These are phyloP conservation scores for Neodiprion virginianus DNA, from an alignment of 1,140 invertebrate species.

Conservation along the genomic window DNA sequence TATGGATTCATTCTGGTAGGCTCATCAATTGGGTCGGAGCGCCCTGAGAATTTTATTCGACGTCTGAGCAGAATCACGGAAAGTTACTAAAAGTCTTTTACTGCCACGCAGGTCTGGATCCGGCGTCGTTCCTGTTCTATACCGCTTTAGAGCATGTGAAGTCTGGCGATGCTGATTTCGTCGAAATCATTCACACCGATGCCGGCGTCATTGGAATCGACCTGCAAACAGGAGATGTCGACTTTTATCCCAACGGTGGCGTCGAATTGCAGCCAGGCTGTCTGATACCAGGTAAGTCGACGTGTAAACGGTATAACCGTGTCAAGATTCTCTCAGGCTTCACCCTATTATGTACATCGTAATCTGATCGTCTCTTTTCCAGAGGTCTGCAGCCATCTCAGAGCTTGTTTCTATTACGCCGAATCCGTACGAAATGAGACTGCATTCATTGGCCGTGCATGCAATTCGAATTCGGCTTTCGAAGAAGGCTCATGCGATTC, in stretches of 20 bases:
- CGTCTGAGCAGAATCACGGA: too few relatives aligned
- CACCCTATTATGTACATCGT: too few relatives aligned
- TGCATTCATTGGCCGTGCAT: slow-evolving; percentile 50
- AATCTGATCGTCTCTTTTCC: slow-evolving; percentile 25
- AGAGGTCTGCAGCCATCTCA: slow-evolving; percentile 72
- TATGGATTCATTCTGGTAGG: too few relatives aligned
- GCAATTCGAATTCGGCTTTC: slow-evolving; percentile 26
- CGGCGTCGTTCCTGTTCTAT: slow-evolving; percentile 56
- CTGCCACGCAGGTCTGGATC: slow-evolving; percentile 56
- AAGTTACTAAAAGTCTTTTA: background rate
- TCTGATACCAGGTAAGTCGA: slow-evolving; percentile 42
- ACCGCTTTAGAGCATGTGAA: slow-evolving; percentile 32
- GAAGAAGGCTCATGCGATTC: slow-evolving; percentile 19
- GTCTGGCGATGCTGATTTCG: slow-evolving; percentile 62
- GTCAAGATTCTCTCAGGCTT: background rate
- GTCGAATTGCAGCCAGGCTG: slow-evolving; percentile 70
- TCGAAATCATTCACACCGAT: slow-evolving; percentile 72
- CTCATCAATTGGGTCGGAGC: too few relatives aligned
- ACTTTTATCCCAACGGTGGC: slow-evolving; percentile 75
- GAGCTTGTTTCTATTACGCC: slow-evolving; percentile 68
- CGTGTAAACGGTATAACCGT: slow-evolving; percentile 54
- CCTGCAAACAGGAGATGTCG: slow-evolving; percentile 62
- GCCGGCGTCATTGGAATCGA: slow-evolving; percentile 56
- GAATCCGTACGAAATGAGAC: slow-evolving; percentile 61
- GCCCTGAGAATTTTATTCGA: too few relatives aligned